phyloP scores from a whole-genome alignment of 92 coral and sea anemone species.

The Scolanthus callimorphus region DNA sequence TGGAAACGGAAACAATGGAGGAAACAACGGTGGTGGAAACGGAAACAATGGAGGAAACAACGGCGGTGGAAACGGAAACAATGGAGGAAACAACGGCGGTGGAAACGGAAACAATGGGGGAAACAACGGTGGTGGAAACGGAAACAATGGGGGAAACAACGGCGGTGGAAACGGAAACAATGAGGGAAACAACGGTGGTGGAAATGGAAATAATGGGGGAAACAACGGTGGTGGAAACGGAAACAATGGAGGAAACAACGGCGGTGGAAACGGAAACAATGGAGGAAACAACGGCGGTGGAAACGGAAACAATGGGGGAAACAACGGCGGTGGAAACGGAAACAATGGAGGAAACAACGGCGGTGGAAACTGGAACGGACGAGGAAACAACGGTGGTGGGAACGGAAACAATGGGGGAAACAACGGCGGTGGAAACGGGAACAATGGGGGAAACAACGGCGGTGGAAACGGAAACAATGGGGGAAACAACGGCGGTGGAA shows the following conservation, averaged over 20 bases:
- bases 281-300: not conserved
- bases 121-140: slow-evolving; percentile 1
- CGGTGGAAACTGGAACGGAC: not conserved
- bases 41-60: slow-evolving; percentile 1
- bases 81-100: slow-evolving; percentile 2
- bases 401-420: not conserved
- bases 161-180: slow-evolving; percentile 2
- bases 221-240: not conserved
- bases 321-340: not conserved
- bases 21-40: slow-evolving; percentile 1
- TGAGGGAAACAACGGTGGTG: not conserved
- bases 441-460: not conserved
- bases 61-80: not conserved
- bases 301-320: not conserved
- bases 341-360: not conserved
- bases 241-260: not conserved
- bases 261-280: not conserved
- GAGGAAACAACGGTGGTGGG: not conserved
- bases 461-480: not conserved
- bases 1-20: not conserved
- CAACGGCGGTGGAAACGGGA: not conserved
- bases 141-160: not conserved
- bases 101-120: not conserved
- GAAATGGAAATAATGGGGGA: not conserved
- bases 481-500: not conserved